A percentile compares a stretch with the other conserved stretches of the same genome.
phyloP scores from a whole-genome alignment of 2,113 vertebrate genomes.

The Rhinoptilus africanus region DNA sequence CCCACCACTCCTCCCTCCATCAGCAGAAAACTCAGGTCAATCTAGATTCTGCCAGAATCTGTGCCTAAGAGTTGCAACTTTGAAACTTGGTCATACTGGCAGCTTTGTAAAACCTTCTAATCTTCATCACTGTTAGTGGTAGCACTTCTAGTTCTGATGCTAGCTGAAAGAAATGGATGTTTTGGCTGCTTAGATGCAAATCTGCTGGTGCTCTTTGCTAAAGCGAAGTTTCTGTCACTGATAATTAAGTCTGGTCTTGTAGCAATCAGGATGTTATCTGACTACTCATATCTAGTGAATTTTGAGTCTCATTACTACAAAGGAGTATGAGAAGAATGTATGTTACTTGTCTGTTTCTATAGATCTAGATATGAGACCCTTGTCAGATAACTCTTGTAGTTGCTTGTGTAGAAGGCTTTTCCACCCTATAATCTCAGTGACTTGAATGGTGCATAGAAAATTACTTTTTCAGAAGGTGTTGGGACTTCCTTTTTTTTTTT shows the following conservation, averaged over 20 bases:
- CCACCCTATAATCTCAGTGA: background rate
- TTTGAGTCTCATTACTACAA: background rate
- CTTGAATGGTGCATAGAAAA: background rate
- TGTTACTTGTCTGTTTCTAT: background rate
- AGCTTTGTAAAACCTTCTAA: background rate
- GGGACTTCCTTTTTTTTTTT: background rate
- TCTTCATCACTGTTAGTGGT: background rate
- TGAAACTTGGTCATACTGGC: background rate
- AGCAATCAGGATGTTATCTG: background rate
- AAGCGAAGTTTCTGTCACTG: background rate
- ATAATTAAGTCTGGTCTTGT: background rate
- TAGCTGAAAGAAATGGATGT: background rate
- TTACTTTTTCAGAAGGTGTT: background rate
- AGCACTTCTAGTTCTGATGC: background rate
- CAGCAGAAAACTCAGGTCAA: slow-evolving; percentile 51
- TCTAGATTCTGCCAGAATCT: background rate
- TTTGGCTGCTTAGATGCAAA: background rate
- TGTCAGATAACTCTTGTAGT: background rate
- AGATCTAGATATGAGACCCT: background rate
- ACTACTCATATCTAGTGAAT: background rate
- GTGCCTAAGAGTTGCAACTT: slow-evolving; percentile 5
- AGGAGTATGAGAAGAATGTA: background rate
- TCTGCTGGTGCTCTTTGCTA: background rate
- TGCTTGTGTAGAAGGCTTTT: background rate
- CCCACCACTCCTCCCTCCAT: background rate